These are phyloP conservation scores for Drosophila pseudotalamancana DNA, from an alignment of 2,888 invertebrate species.

Conservation along the genomic window DNA sequence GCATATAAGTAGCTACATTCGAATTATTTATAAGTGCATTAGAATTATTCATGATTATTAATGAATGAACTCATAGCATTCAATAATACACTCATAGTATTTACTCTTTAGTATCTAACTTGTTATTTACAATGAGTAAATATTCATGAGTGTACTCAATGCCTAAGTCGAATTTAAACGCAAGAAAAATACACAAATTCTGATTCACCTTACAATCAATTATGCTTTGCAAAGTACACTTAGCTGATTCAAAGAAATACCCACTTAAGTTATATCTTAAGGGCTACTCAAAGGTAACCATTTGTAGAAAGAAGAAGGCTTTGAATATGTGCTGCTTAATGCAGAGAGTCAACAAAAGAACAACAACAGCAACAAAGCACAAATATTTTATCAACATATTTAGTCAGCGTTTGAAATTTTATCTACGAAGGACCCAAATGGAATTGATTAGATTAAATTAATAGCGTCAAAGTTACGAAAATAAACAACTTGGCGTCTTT, in stretches of 20 bases:
- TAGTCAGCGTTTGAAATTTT: constrained; percentile 53
- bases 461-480: constrained; percentile 36
- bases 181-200: background rate
- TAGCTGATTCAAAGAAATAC: background rate
- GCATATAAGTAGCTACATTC: too few species aligned
- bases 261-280: constrained; percentile 18
- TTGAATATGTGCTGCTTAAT: background rate
- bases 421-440: constrained; percentile 47
- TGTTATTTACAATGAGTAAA: too few species aligned
- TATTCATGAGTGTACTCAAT: background rate
- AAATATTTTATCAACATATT: constrained; percentile 53
- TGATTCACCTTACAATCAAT: constrained; percentile 20
- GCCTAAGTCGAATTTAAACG: background rate
- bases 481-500: constrained; percentile 23
- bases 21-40: background rate
- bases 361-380: constrained; percentile 19
- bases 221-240: background rate
- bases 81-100: background rate
- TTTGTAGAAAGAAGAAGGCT: constrained; percentile 1
- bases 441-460: constrained; percentile 61
- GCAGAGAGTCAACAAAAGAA: constrained; percentile 24
- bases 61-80: background rate
- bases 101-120: too few species aligned
- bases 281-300: constrained; percentile 1
- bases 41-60: too few species aligned